Conservation (phyloP, 2,888 invertebrate genomes). For the Deroplatys truncata region DNA sequence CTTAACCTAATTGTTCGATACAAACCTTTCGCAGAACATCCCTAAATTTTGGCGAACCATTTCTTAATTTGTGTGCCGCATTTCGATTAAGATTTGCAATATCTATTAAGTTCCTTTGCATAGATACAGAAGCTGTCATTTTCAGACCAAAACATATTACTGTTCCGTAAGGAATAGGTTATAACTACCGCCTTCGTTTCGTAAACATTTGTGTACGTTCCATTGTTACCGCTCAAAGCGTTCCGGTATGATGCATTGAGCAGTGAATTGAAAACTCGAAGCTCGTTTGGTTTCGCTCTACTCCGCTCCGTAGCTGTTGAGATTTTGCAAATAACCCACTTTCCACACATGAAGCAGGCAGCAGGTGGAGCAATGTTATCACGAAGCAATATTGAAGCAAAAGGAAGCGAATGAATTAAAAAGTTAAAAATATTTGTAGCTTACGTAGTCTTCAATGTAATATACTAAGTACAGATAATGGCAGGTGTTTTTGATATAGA, state of each 20-base stretch:
- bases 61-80: conserved; percentile 30
- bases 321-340: conserved; percentile 12
- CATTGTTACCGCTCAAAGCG: neutral
- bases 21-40: conserved; percentile 43
- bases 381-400: conserved; percentile 18
- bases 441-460: conserved; percentile 1
- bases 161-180: neutral
- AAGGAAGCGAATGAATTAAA: neutral
- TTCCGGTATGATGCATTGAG: neutral
- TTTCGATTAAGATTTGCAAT: conserved; percentile 12
- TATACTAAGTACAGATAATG: conserved; percentile 46
- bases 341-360: conserved; percentile 29
- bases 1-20: neutral
- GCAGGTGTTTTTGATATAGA: conserved; percentile 93
- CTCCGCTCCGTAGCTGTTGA: neutral
- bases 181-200: neutral
- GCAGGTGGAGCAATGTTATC: conserved; percentile 24
- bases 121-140: neutral
- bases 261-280: neutral
- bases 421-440: neutral
- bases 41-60: conserved; percentile 43
- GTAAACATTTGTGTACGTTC: neutral
- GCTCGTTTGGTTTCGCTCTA: neutral
- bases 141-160: neutral
- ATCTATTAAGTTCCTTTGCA: neutral